Base-by-base conservation (phyloP, 1,140 invertebrate genomes). In the Pygmarrhopalites habei region DNA sequence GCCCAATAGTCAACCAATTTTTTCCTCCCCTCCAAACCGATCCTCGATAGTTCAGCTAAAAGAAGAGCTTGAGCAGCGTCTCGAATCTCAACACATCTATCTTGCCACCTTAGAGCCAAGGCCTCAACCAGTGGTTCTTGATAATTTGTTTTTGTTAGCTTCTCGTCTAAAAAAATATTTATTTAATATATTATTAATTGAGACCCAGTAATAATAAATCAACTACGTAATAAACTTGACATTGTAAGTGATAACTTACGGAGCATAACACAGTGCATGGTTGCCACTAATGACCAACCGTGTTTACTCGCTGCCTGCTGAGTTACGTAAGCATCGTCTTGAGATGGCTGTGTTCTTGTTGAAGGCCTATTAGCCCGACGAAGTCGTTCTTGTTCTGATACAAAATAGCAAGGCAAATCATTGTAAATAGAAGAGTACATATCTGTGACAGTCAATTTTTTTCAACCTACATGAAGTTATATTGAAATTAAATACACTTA, bases 51-150 rank as follows among this genome's bases (percentile, higher is more conserved):
- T 78, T 99, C 96, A 7, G 95, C 92, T 5, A 99, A 78, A 0
- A 99, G 76, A 1, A 99, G 79, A 25, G 95, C 94, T 75, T 99
- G 96, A 0, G 95, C 90, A 0, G 96, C 95, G 77, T 98, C 93
- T 12, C 96, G 78, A 28, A 90, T 92, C 80, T 99, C 95, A 7
- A 98, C 81, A 77, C 95, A 98, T 66, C 95, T 88, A 79, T 99
- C 95, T 76, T 99, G 96, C 96, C 96, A 99, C 47, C 93, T 81
- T 26, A 93, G 83, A 12, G 95, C 95, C 80, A 99, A 83, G 85
- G 97, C 93, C 76, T 99, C 95, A 0, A 99, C 89, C 76, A 93
- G 88, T 0, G 94, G 92, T 23, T 90, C 82, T 74, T 95, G 92
- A 74, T 94, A 98, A 57, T 83, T 83, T 66, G 85, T 82, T 25